Evolutionary conservation across 2,797 vertebrate genomes (phyloP), one percentile per base, ranked within the genome.

Genomic region (Chiloscyllium punctatum): DNA sequence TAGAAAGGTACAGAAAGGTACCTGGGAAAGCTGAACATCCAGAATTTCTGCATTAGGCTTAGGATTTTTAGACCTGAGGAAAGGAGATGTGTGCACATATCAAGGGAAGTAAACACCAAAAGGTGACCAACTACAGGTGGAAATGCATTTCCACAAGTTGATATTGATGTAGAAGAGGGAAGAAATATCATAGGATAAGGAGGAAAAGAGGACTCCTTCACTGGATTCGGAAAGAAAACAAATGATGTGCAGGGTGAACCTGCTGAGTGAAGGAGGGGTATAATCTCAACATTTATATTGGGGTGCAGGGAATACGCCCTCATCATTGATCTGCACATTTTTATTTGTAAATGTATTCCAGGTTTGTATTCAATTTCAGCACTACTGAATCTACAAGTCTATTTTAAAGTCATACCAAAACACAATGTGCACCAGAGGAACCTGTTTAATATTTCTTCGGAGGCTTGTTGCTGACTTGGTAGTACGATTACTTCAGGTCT

Each of bases 361-460:
- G 30, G 13, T 94, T 53, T 51, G 92, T 33, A 94, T 3, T 25
- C 15, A 94, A 94, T 27, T 51, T 0, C 1, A 4, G 18, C 62
- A 25, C 11, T 48, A 91, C 15, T 90, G 15, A 90, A 62, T 90
- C 57, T 11, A 62, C 94, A 96, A 96, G 96, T 96, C 95, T 94
- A 95, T 71, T 33, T 96, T 23, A 94, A 96, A 79, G 92, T 77
- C 97, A 97, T 96, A 97, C 97, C 97, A 0, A 96, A 97, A 96
- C 97, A 97, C 96, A 97, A 96, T 30, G 96, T 97, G 68, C 97
- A 97, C 0, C 86, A 87, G 33, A 91, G 96, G 27, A 97, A 96
- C 30, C 37, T 95, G 95, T 96, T 87, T 33, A 97, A 30, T 0
- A 21, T 33, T 53, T 77, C 42, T 51, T 77, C 69, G 48, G 94